Base-by-base conservation (phyloP, 2,888 invertebrate species). In the Drosophila mayaguana region DNA sequence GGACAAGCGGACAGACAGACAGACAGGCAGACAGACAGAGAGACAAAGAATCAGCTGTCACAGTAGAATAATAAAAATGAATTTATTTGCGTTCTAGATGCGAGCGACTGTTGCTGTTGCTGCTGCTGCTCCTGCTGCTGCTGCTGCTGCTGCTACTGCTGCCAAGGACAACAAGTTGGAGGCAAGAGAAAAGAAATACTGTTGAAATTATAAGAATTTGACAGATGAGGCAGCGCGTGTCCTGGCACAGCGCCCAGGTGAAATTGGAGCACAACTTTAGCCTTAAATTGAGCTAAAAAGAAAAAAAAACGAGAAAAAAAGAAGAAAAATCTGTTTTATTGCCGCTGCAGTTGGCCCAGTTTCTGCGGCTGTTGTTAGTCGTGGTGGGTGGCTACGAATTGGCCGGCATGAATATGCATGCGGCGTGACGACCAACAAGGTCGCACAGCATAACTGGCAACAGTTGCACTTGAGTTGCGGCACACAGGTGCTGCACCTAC, bases 371-470 rank as follows among this genome's bases (percentile, higher is more conserved):
- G 56, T 57, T 76, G 63, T 56, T 34, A 42, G 34, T 38, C n/a
- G 48, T 18, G 46, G 59, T 5, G 46, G 25, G 48, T 38, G 45
- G 28, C 32, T 32, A 25, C 42, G 55, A 32, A 43, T 43, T 32
- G 55, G 38, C 63, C 77, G 86, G 86, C 88, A 89, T 85, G 89
- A 88, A 89, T 88, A 80, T 89, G 85, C 88, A 87, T 84, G 83
- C 85, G 72, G 81, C 86, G 78, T 83, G 75, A 65, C 77, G 78
- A 64, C 6, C 38, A 40, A 4, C 77, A 78, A 80, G 83, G 71
- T 86, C 72, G 81, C 45, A 53, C 51, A 60, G 70, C 55, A 64
- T 34, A 28, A 20, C 69, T 68, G 71, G 80, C 83, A 90, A 80
- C 80, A 87, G 87, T 84, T 90, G 90, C 90, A 88, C 87, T 90